Percentiles rank a stretch among this genome's conserved stretches.
phyloP scores from a whole-genome alignment of 2,888 invertebrate genomes.

The Rhyacophila evoluta region DNA sequence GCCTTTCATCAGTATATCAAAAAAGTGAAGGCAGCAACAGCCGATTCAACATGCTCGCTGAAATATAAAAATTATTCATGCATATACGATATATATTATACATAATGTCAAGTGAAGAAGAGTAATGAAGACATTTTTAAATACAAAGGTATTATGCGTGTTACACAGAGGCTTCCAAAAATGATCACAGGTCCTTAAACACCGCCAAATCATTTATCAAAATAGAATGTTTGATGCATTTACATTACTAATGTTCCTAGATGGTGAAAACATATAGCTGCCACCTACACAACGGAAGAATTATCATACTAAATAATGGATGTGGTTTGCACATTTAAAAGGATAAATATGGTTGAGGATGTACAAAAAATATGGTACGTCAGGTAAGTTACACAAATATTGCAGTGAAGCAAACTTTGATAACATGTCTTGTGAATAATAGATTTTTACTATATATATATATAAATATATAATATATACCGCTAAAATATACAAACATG shows the following conservation, averaged over 20 bases:
- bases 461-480: neutral
- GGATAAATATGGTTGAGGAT: neutral
- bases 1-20: conserved; percentile 48
- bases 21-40: conserved; percentile 11
- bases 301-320: neutral
- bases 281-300: conserved; percentile 13
- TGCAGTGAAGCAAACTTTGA: conserved; percentile 6
- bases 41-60: conserved; percentile 44
- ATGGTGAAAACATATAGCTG: conserved; percentile 4
- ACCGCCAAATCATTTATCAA: neutral
- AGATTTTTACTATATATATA: neutral
- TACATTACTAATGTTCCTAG: conserved; percentile 6
- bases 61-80: conserved; percentile 41
- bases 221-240: neutral
- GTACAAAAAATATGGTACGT: neutral
- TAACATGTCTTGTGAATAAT: neutral
- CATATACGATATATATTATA: conserved; percentile 30
- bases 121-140: neutral
- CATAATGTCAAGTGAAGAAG: conserved; percentile 10
- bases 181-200: neutral
- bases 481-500: neutral
- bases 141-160: neutral
- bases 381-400: neutral
- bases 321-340: neutral
- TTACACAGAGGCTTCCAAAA: conserved; percentile 11